These are phyloP conservation scores for Myotis brandtii DNA, from an alignment of 2,113 vertebrate genomes.

Conservation along the genomic window DNA sequence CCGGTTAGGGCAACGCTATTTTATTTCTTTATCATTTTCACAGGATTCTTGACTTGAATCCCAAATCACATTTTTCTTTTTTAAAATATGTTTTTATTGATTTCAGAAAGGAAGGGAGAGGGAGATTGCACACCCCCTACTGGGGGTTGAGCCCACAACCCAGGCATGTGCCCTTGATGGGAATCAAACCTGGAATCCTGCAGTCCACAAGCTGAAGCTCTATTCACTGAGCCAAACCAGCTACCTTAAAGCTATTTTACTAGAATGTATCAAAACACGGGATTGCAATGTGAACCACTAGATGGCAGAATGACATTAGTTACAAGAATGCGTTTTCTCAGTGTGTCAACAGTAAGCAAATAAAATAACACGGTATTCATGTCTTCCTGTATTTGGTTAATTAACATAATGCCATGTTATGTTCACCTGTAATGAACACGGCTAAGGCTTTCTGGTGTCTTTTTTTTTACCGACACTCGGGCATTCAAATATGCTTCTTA, in stretches of 20 bases:
- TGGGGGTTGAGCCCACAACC: too few species aligned
- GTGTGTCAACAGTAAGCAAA: neutral
- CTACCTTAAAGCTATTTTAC: neutral
- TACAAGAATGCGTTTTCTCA: neutral
- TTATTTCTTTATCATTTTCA: neutral
- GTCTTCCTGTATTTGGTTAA: neutral
- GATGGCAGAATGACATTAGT: slow-evolving; percentile 48
- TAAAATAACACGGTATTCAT: neutral
- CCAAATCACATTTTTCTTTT: too few species aligned
- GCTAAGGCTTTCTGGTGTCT: neutral
- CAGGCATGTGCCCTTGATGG: too few species aligned
- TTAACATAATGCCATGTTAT: neutral
- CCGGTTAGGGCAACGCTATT: neutral
- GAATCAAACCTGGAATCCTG: too few species aligned
- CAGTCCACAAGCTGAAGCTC: too few species aligned
- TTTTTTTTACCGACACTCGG: neutral
- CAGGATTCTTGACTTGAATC: too few species aligned
- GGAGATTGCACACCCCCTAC: too few species aligned
- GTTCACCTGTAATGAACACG: neutral
- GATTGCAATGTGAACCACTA: slow-evolving; percentile 31
- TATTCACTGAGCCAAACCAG: too few species aligned
- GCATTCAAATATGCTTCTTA: neutral
- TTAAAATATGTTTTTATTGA: too few species aligned
- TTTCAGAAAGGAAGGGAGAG: too few species aligned
- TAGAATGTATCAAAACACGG: neutral